Evolutionary conservation across 2,888 invertebrate species (phyloP).

Genomic region (Actias luna): DNA sequence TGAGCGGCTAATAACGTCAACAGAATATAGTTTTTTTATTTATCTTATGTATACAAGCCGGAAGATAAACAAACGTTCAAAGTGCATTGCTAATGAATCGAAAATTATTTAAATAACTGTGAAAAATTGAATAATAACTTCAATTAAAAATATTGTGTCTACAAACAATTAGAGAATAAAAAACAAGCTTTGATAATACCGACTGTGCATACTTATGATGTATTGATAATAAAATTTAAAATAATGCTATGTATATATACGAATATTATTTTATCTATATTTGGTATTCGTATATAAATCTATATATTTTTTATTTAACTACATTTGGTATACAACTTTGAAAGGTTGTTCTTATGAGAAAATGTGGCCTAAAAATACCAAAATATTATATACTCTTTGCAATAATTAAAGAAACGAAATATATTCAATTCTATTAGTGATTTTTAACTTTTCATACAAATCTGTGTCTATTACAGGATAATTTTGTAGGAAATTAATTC

Average conservation of each 20-base stretch:
- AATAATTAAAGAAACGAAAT: too few species aligned
- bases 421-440: too few species aligned
- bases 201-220: neutral
- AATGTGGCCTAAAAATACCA: too few species aligned
- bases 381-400: too few species aligned
- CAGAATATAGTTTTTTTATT: neutral
- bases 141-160: neutral
- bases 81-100: constrained; percentile 4
- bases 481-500: too few species aligned
- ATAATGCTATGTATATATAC: neutral
- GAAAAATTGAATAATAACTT: constrained; percentile 7
- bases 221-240: neutral
- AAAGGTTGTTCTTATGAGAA: neutral
- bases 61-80: constrained; percentile 6
- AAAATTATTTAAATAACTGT: constrained; percentile 1
- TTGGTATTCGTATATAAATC: neutral
- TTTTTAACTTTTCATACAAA: too few species aligned
- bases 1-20: neutral
- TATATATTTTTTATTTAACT: neutral
- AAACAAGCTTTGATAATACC: neutral
- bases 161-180: neutral
- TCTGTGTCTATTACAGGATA: too few species aligned
- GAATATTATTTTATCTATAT: neutral
- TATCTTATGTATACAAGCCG: constrained; percentile 10
- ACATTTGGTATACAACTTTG: neutral